A percentile compares a stretch with the other conserved stretches of the same genome.
phyloP scores from a whole-genome alignment of 2,113 vertebrate species.

The Ibidorhyncha struthersii region DNA sequence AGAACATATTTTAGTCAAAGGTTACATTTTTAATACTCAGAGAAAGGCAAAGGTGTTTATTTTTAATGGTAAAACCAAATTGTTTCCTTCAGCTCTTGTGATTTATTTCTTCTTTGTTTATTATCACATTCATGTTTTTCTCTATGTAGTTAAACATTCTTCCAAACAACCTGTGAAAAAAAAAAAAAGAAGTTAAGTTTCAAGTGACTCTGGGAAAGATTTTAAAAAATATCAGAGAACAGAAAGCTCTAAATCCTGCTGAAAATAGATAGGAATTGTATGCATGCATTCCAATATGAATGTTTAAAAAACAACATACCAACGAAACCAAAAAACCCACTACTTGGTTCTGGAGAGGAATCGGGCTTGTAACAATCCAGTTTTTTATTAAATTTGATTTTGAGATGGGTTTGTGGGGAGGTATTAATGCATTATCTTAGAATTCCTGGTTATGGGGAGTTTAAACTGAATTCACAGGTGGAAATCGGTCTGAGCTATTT shows the following conservation, averaged over 20 bases:
- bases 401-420: rapidly evolving
- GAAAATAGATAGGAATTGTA: background rate
- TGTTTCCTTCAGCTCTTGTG: background rate
- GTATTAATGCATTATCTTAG: background rate
- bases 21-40: background rate
- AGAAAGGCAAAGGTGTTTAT: background rate
- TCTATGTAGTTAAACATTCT: background rate
- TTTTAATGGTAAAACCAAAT: background rate
- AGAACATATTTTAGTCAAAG: background rate
- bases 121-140: background rate
- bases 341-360: background rate
- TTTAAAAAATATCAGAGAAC: background rate
- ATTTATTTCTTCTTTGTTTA: background rate
- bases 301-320: background rate
- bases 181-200: background rate
- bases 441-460: background rate
- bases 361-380: background rate
- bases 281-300: background rate
- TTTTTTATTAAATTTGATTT: background rate
- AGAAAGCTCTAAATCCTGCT: background rate
- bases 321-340: background rate
- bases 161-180: background rate
- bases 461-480: background rate
- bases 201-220: background rate
- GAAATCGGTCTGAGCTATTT: background rate